phyloP scores from a whole-genome alignment of 2,113 vertebrate species.

The Phylloscopus whistleri region DNA sequence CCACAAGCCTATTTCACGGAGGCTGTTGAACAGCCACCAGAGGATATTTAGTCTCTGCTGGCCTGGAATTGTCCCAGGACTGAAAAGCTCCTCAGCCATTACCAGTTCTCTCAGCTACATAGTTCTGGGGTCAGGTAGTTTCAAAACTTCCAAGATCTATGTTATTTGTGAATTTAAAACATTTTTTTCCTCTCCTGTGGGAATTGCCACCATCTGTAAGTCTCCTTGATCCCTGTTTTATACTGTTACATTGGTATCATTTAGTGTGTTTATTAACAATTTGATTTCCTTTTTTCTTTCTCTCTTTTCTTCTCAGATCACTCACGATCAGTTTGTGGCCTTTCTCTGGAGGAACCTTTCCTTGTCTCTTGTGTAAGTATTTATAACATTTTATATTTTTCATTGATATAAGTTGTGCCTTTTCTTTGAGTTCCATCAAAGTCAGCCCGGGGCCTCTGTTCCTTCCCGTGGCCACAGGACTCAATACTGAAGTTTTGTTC shows the following conservation, averaged over 20 bases:
- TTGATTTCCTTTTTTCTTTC: slow-evolving; percentile 31
- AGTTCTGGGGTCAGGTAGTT: neutral
- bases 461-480: neutral
- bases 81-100: neutral
- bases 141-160: neutral
- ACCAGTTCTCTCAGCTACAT: neutral
- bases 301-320: slow-evolving; percentile 48
- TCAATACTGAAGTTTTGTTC: neutral
- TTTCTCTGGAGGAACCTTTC: slow-evolving; percentile 37
- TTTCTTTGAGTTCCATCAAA: neutral
- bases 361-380: slow-evolving; percentile 64
- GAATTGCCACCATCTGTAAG: neutral
- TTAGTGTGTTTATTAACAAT: slow-evolving; percentile 13
- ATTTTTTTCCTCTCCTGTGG: neutral
- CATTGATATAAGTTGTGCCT: neutral
- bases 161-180: neutral
- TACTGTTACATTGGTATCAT: neutral
- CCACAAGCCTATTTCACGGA: slow-evolving; percentile 46
- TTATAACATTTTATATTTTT: slow-evolving; percentile 19
- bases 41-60: slow-evolving; percentile 35
- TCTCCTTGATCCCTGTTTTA: neutral
- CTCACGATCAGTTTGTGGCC: slow-evolving; percentile 45
- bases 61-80: slow-evolving; percentile 7
- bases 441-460: neutral
- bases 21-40: slow-evolving; percentile 1